Evolutionary conservation across 2,797 vertebrate species (phyloP), one percentile per base, ranked within the genome.

Genomic region (Discoglossus pictus): DNA sequence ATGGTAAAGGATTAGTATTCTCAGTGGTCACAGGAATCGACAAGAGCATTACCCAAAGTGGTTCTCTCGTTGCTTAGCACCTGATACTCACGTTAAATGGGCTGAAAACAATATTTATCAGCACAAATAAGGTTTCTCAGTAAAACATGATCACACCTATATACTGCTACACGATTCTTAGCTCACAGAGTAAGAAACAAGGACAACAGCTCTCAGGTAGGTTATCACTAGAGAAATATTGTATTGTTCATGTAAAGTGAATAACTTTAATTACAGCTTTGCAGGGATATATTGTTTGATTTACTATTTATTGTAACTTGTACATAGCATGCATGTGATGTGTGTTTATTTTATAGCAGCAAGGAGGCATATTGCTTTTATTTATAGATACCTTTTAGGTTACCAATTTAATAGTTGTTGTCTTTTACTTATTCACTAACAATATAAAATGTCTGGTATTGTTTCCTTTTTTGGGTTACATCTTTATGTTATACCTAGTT

Each of bases 1-100:
- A n/a, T n/a, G n/a, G n/a, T n/a, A 48, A 40, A 3, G 23, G 43
- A 50, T 27, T 20, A 1, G 20, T 34, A 61, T 46, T 55, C 66
- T 54, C 66, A 47, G 31, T 13, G 66, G 58, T 40, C 17, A 15
- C 31, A 27, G 42, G 66, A 69, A 61, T 69, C 39, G n/a, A 51
- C 17, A 40, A 36, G 16, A 18, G 8, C 18, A 5, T 46, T 44
- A 20, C 12, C 31, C 12, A 8, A 65, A 61, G 24, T 27, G 51
- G 17, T 36, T 21, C 20, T 46, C 15, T 48, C 46, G 69, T 66
- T 65, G 61, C 61, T 61, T 53, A 65, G 69, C 52, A 51, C 52
- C 68, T 38, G 11, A 46, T 38, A 25, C 36, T 48, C 44, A 24
- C 21, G 52, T 51, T 56, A 59, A 72, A 65, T 59, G 39, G 35